Conservation (phyloP, 92 coral and sea anemone species). For the Palythoa caribaeorum region DNA sequence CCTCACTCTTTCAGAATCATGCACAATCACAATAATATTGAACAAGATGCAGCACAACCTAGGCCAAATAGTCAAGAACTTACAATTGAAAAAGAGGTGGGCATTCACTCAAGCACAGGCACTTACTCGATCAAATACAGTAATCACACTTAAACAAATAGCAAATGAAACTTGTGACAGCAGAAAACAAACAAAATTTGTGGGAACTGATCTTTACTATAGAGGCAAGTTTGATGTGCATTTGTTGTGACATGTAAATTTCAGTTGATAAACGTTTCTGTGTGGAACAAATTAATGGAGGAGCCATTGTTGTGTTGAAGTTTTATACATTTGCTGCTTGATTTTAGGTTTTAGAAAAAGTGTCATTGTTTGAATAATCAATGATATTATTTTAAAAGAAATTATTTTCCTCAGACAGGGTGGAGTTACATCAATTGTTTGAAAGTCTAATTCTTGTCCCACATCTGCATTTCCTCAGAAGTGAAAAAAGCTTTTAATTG, state of each 20-base stretch:
- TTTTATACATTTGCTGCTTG: conserved; percentile 17
- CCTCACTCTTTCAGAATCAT: too few relatives aligned
- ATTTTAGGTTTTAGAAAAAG: conserved; percentile 29
- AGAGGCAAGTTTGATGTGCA: conserved; percentile 19
- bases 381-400: conserved; percentile 27
- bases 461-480: conserved; percentile 28
- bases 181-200: conserved; percentile 37
- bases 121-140: too few relatives aligned
- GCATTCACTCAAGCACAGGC: too few relatives aligned
- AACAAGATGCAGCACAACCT: too few relatives aligned
- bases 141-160: conserved; percentile 34
- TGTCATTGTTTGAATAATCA: conserved; percentile 29
- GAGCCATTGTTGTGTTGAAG: conserved; percentile 14
- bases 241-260: conserved; percentile 16
- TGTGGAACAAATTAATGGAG: conserved; percentile 8
- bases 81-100: too few relatives aligned
- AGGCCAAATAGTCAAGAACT: too few relatives aligned
- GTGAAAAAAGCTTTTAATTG: conserved; percentile 15
- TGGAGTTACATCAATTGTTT: conserved; percentile 14
- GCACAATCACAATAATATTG: too few relatives aligned
- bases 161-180: conserved; percentile 38
- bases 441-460: conserved; percentile 9
- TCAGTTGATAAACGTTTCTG: conserved; percentile 32
- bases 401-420: conserved; percentile 20
- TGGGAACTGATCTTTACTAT: conserved; percentile 6